Evolutionary conservation across 2,113 vertebrate species (phyloP), one percentile per base, ranked within the genome.

Genomic region (Microtus richardsoni): DNA sequence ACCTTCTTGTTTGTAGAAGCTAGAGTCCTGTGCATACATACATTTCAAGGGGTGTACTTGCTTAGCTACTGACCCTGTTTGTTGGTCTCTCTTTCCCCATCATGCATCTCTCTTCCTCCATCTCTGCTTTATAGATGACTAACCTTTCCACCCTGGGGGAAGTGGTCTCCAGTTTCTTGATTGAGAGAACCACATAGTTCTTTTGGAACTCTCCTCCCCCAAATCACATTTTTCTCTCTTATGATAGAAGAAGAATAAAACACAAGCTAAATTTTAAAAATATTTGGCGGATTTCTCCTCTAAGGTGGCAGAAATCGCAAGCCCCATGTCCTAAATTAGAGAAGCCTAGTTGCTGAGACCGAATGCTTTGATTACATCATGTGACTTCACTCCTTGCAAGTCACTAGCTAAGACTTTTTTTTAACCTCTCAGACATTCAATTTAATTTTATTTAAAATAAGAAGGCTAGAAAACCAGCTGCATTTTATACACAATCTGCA

Each of bases 251-350:
- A 83, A 33, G 36, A 30, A 87, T 62, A 77, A 3, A 47, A 58
- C 21, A 71, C 41, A 83, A 49, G 36, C 54, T 64, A 79, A 73
- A 93, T 28, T 28, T 49, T 68, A 21, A 3, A 21, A 22, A 60
- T 8, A 8, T 13, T 54, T 4, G 44, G 26, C 39, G 28, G 54
- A 93, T 47, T 49, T 83, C 9, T 82, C 30, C 58, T 24, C 0
- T 60, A 39, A 19, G 19, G n/a, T 24, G 2, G 30, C 70, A 30
- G 22, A 86, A 41, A 33, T 83, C n/a, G 10, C 66, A n/a, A 79
- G 17, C 19, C 36, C 26, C 3, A 0, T 4, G 4, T 33, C 16
- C 9, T 13, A 5, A 47, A 11, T n/a, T 16, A 16, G 0, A 54
- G n/a, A 12, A 22, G 3, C 26, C 36, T 82, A 54, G 0, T 17